A percentile compares a stretch with the other conserved stretches of the same genome.
These are phyloP conservation scores for Porites lutea DNA, from an alignment of 64 coral and sea anemone genomes.

Conservation along the genomic window DNA sequence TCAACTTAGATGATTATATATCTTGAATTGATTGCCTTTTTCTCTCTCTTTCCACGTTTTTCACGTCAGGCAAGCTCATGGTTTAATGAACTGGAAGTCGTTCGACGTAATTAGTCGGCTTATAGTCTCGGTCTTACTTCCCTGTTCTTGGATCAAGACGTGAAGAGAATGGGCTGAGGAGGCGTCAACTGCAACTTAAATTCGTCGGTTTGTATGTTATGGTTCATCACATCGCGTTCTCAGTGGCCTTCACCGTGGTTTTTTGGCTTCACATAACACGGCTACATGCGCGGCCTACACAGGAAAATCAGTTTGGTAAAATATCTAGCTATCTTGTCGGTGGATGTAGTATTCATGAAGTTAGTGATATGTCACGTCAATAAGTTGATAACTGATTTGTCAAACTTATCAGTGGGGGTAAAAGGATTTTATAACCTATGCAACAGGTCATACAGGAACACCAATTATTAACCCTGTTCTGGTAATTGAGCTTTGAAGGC, in stretches of 20 bases:
- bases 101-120: too few relatives aligned
- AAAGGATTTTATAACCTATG: not conserved
- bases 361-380: not conserved
- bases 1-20: too few relatives aligned
- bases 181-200: not conserved
- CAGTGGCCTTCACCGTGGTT: not conserved
- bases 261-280: not conserved
- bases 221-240: not conserved
- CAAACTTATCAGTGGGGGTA: slow-evolving; percentile 8
- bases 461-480: too few relatives aligned
- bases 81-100: too few relatives aligned
- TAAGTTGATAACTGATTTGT: not conserved
- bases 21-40: too few relatives aligned
- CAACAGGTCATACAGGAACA: too few relatives aligned
- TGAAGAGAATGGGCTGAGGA: too few relatives aligned
- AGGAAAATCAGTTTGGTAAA: slow-evolving; percentile 13
- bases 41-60: too few relatives aligned
- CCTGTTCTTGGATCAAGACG: too few relatives aligned
- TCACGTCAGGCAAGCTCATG: too few relatives aligned
- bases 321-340: not conserved
- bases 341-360: not conserved
- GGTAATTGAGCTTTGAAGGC: too few relatives aligned
- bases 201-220: not conserved
- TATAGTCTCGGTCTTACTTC: too few relatives aligned
- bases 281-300: not conserved